Percentiles rank a stretch among this genome's conserved stretches.
Evolutionary conservation across 2,888 invertebrate species (phyloP).

Genomic region (Drosophila anomelani): DNA sequence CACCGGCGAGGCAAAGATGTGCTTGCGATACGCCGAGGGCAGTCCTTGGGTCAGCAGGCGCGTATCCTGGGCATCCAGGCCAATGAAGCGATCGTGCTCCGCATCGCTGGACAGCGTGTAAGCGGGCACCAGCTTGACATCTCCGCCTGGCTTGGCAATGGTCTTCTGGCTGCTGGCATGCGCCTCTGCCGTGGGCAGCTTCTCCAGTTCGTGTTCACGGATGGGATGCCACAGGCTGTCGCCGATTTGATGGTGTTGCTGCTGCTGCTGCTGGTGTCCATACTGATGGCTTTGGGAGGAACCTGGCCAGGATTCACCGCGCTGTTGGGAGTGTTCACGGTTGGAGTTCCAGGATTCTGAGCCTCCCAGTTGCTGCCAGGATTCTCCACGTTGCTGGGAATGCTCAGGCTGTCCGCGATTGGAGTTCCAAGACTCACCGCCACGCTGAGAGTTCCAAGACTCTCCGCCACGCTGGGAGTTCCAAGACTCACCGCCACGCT

Average conservation of each 20-base stretch:
- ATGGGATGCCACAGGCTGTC: slow-evolving; percentile 22
- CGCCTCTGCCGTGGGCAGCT: slow-evolving; percentile 18
- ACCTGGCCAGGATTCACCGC: slow-evolving; percentile 7
- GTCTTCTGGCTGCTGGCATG: slow-evolving; percentile 40
- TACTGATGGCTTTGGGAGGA: slow-evolving; percentile 1
- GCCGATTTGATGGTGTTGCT: slow-evolving; percentile 3
- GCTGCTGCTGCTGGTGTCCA: slow-evolving; percentile 9
- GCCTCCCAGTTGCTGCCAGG: background rate
- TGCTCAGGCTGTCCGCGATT: background rate
- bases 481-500: background rate
- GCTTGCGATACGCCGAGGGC: slow-evolving; percentile 55
- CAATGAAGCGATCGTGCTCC: slow-evolving; percentile 49
- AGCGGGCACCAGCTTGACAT: slow-evolving; percentile 42
- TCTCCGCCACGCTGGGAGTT: background rate
- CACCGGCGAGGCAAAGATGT: slow-evolving; percentile 29
- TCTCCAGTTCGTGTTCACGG: background rate
- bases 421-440: background rate
- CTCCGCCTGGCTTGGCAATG: slow-evolving; percentile 37
- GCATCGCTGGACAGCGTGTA: slow-evolving; percentile 47
- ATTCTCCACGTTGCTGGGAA: background rate
- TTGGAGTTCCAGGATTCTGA: background rate
- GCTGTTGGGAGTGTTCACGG: background rate
- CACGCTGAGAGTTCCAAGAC: background rate
- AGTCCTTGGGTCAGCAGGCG: slow-evolving; percentile 55
- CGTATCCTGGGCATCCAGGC: slow-evolving; percentile 36